phyloP scores from a whole-genome alignment of 64 coral and sea anemone genomes.

The Stylophora pistillata region DNA sequence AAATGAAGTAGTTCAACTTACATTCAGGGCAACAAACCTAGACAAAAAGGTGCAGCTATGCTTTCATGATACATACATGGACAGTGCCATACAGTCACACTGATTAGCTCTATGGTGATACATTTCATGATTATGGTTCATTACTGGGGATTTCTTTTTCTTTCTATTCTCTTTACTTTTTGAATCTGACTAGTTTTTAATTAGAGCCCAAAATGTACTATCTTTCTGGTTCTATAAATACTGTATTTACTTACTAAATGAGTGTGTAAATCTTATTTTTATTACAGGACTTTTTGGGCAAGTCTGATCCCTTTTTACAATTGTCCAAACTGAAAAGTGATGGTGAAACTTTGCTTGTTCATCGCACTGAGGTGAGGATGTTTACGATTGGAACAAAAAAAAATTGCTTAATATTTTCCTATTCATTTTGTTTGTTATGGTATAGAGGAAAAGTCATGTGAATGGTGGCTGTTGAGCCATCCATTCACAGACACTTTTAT shows the following conservation, averaged over 20 bases:
- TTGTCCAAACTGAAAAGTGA: slow-evolving; percentile 75
- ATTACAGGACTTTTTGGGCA: slow-evolving; percentile 88
- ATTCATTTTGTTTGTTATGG: no score
- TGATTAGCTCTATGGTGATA: neutral
- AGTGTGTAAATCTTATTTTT: neutral
- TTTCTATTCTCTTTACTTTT: no score
- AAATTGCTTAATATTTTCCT: no score
- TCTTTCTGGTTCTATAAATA: no score
- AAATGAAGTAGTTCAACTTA: slow-evolving; percentile 76
- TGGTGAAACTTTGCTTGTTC: slow-evolving; percentile 76
- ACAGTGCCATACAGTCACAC: neutral
- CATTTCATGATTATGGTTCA: neutral
- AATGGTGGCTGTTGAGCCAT: no score
- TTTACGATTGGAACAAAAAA: neutral
- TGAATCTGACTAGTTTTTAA: no score
- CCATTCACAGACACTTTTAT: no score
- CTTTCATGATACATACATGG: neutral
- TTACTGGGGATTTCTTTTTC: no score
- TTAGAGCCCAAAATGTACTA: no score
- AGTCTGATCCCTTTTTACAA: slow-evolving; percentile 90
- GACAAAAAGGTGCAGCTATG: slow-evolving; percentile 77
- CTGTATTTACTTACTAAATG: neutral
- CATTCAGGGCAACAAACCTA: slow-evolving; percentile 77
- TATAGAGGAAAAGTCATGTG: no score
- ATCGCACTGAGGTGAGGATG: slow-evolving; percentile 83